These are phyloP conservation scores for Tetraodon nigroviridis DNA, from an alignment of 2,113 vertebrate genomes.

Conservation along the genomic window DNA sequence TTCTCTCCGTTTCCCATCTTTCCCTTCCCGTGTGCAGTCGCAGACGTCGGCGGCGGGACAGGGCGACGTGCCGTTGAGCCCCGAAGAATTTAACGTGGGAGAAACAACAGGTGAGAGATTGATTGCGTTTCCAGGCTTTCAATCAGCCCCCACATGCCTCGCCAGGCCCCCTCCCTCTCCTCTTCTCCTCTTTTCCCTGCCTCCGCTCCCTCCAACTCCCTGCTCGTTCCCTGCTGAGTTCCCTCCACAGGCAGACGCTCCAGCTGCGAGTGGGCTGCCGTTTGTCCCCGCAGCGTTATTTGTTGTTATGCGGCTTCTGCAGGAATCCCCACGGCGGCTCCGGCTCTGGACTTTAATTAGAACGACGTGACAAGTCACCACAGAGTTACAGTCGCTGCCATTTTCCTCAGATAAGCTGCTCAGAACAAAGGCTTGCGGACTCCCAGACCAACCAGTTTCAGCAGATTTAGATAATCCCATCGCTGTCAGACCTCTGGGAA, in stretches of 20 bases:
- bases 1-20: slow-evolving; percentile 1
- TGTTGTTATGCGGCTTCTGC: slow-evolving; percentile 40
- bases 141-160: slow-evolving; percentile 41
- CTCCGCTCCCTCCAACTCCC: slow-evolving; percentile 1
- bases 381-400: slow-evolving; percentile 29
- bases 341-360: slow-evolving; percentile 49
- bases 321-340: slow-evolving; percentile 32
- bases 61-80: slow-evolving; percentile 80
- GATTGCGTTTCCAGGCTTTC: slow-evolving; percentile 37
- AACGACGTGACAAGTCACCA: slow-evolving; percentile 38
- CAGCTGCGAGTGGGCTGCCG: slow-evolving; percentile 50
- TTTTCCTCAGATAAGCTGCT: slow-evolving; percentile 39
- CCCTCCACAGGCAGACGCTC: slow-evolving; percentile 37
- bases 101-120: slow-evolving; percentile 81
- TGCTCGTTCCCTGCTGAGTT: slow-evolving; percentile 43
- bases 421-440: slow-evolving; percentile 21
- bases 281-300: slow-evolving; percentile 51
- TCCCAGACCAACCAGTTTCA: slow-evolving; percentile 3
- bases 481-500: slow-evolving; percentile 10
- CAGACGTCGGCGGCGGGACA: slow-evolving; percentile 77
- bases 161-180: slow-evolving; percentile 31
- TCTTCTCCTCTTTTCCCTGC: too few relatives aligned
- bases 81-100: slow-evolving; percentile 82
- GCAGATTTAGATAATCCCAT: slow-evolving; percentile 36
- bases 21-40: slow-evolving; percentile 73